Conservation (phyloP, 2,797 vertebrate species). For the Megalops cyprinoides region DNA sequence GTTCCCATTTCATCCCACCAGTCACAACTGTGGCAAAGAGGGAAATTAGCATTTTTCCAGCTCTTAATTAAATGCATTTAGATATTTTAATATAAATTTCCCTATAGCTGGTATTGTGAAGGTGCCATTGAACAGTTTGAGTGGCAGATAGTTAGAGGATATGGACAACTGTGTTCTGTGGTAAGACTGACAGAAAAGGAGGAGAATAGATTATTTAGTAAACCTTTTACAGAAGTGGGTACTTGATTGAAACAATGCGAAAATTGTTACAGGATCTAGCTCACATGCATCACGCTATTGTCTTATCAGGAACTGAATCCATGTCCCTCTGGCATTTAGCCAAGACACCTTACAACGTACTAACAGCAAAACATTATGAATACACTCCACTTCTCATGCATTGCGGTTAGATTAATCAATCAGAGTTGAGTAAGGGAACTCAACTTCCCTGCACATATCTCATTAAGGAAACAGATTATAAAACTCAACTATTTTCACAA, state of each 20-base stretch:
- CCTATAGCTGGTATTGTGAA: neutral
- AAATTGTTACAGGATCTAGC: no score
- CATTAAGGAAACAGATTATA: no score
- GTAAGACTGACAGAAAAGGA: neutral
- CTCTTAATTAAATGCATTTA: neutral
- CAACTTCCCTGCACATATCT: no score
- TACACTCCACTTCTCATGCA: no score
- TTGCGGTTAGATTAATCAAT: no score
- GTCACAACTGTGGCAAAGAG: neutral
- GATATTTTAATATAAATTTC: slow-evolving; percentile 9
- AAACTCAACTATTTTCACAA: no score
- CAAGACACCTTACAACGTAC: no score
- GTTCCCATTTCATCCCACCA: neutral
- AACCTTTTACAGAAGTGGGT: neutral
- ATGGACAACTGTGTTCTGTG: neutral
- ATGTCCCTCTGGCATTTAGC: no score
- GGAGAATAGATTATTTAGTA: neutral
- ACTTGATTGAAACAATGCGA: no score
- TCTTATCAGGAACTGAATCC: neutral
- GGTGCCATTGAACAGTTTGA: slow-evolving; percentile 9
- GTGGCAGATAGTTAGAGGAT: neutral
- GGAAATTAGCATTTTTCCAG: neutral
- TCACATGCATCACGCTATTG: neutral
- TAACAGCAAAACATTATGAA: no score
- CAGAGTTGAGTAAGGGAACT: no score